Conservation (phyloP, 2,797 vertebrate genomes). For the Semotilus atromaculatus region DNA sequence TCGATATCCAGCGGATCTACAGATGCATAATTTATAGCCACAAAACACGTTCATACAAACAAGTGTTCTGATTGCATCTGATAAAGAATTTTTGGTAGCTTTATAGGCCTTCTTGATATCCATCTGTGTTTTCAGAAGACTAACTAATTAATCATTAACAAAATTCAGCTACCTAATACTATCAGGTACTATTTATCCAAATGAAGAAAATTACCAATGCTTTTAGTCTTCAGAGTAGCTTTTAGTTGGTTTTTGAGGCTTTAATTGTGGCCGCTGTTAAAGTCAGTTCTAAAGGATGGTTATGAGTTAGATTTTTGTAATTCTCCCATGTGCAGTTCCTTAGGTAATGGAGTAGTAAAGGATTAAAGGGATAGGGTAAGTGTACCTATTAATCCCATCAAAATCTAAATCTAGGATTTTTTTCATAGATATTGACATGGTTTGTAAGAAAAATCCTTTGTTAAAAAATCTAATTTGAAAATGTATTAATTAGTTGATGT, state of each 20-base stretch:
- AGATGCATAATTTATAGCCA: conserved; percentile 57
- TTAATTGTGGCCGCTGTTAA: conserved; percentile 6
- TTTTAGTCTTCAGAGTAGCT: conserved; percentile 22
- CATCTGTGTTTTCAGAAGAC: conserved; percentile 20
- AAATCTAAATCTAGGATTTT: no score
- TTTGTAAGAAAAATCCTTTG: no score
- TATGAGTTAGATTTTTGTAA: not conserved
- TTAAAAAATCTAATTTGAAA: no score
- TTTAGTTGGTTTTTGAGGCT: conserved; percentile 40
- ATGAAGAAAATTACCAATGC: conserved; percentile 1
- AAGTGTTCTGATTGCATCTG: conserved; percentile 14
- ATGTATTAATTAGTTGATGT: no score
- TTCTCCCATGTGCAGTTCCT: not conserved
- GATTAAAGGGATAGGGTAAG: not conserved
- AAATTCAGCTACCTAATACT: not conserved
- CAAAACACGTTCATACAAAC: conserved; percentile 57
- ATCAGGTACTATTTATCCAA: not conserved
- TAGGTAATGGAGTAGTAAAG: conserved; percentile 11
- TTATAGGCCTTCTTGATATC: not conserved
- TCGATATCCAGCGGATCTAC: conserved; percentile 64
- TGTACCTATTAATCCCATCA: no score
- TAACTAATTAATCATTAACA: not conserved
- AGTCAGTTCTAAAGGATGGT: conserved; percentile 7
- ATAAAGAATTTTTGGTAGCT: conserved; percentile 11
- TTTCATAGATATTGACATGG: no score